phyloP scores from a whole-genome alignment of 2,888 invertebrate genomes.

The Noctua fimbriata region DNA sequence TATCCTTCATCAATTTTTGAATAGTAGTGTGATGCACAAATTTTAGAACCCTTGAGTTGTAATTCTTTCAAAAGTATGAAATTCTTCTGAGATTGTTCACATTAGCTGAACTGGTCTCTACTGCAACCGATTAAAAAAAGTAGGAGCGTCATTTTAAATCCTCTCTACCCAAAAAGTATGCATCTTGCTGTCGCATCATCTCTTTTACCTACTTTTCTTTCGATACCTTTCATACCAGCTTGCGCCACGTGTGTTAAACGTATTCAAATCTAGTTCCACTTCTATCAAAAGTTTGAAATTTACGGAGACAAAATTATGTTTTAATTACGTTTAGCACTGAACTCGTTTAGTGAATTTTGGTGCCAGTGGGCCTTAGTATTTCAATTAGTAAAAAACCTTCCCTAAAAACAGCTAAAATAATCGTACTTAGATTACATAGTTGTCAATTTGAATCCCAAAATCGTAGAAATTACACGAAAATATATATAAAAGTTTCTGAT shows the following conservation, averaged over 20 bases:
- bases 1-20: constrained; percentile 71
- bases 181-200: neutral
- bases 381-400: constrained; percentile 19
- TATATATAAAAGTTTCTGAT: constrained; percentile 47
- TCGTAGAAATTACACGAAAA: constrained; percentile 48
- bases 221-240: neutral
- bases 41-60: constrained; percentile 44
- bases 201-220: neutral
- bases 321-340: neutral
- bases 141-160: neutral
- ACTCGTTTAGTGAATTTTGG: neutral
- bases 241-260: neutral
- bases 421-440: constrained; percentile 47
- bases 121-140: neutral
- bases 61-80: constrained; percentile 10
- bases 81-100: neutral
- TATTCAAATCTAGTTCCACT: neutral
- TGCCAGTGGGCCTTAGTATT: neutral
- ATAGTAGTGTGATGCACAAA: constrained; percentile 71
- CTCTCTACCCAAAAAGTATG: neutral
- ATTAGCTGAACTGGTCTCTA: neutral
- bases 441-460: constrained; percentile 60
- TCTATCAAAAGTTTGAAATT: neutral
- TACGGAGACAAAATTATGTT: neutral
- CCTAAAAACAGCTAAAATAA: constrained; percentile 18